These are phyloP conservation scores for Synanthedon andrenaeformis DNA, from an alignment of 2,888 invertebrate genomes.

Conservation along the genomic window DNA sequence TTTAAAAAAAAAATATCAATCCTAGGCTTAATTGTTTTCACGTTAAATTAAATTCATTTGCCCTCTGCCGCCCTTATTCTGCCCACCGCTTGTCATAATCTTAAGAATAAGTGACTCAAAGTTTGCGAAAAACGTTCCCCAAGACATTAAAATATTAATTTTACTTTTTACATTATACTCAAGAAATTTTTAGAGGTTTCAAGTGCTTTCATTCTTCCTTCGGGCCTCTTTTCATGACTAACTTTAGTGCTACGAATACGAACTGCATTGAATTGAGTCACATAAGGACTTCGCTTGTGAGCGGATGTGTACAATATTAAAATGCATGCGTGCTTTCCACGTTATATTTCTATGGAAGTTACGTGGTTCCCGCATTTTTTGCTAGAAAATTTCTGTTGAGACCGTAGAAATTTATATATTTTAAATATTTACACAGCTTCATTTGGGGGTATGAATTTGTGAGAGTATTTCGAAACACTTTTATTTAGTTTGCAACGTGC, in stretches of 20 bases:
- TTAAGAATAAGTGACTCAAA: not conserved
- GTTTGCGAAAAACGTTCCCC: not conserved
- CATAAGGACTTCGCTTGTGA: not conserved
- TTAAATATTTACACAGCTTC: too few relatives aligned
- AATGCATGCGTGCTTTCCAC: not conserved
- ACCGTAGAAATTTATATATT: too few relatives aligned
- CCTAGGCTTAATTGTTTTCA: too few relatives aligned
- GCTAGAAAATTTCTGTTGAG: too few relatives aligned
- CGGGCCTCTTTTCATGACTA: not conserved
- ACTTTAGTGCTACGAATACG: not conserved
- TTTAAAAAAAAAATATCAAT: too few relatives aligned
- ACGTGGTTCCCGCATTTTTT: not conserved
- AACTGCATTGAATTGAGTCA: not conserved
- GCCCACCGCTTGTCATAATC: not conserved
- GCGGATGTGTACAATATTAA: not conserved
- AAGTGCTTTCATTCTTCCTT: not conserved
- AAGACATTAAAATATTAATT: not conserved
- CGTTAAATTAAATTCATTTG: too few relatives aligned
- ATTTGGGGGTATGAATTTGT: too few relatives aligned
- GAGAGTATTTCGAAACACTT: too few relatives aligned
- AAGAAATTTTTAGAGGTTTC: not conserved
- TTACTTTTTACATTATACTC: not conserved
- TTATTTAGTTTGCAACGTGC: too few relatives aligned
- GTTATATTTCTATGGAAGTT: not conserved
- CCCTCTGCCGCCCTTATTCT: too few relatives aligned